A percentile compares a stretch with the other conserved stretches of the same genome.
Conservation (phyloP, 2,888 invertebrate species). For the Synanthedon tipuliformis region DNA sequence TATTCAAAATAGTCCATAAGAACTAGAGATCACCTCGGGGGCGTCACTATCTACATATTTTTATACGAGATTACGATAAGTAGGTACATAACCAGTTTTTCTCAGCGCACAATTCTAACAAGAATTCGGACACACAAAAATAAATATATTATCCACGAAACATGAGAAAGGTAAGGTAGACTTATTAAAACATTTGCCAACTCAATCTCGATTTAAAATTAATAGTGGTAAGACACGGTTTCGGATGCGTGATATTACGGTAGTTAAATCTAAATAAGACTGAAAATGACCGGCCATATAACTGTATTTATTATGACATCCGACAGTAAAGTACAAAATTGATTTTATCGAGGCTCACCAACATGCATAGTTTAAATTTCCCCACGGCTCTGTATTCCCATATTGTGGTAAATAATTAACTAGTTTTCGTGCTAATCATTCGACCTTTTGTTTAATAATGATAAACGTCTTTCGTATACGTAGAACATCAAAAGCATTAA, state of each 20-base stretch:
- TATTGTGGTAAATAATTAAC: slow-evolving; percentile 30
- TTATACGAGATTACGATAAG: slow-evolving; percentile 53
- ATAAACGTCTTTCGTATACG: too few relatives aligned
- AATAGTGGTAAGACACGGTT: slow-evolving; percentile 37
- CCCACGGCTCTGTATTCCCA: slow-evolving; percentile 17
- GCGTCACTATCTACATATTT: slow-evolving; percentile 57
- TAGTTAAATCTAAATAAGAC: slow-evolving; percentile 40
- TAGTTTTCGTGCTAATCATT: slow-evolving; percentile 30
- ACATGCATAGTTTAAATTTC: slow-evolving; percentile 47
- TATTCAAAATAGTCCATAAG: slow-evolving; percentile 41
- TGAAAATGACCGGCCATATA: slow-evolving; percentile 49
- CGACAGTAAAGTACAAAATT: slow-evolving; percentile 62
- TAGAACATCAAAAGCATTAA: too few relatives aligned
- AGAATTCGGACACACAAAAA: slow-evolving; percentile 65
- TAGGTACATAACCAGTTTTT: slow-evolving; percentile 58
- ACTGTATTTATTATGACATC: slow-evolving; percentile 64
- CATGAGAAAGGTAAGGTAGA: slow-evolving; percentile 55
- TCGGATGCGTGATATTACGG: slow-evolving; percentile 21
- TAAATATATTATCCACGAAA: slow-evolving; percentile 62
- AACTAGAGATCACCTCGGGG: slow-evolving; percentile 47
- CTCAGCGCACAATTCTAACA: slow-evolving; percentile 59
- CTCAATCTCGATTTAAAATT: slow-evolving; percentile 36
- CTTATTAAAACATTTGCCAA: slow-evolving; percentile 34
- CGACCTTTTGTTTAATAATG: slow-evolving; percentile 9
- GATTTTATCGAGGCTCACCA: slow-evolving; percentile 52